Evolutionary conservation across 1,140 invertebrate species (phyloP).

Genomic region (Lanistes nyassanus): DNA sequence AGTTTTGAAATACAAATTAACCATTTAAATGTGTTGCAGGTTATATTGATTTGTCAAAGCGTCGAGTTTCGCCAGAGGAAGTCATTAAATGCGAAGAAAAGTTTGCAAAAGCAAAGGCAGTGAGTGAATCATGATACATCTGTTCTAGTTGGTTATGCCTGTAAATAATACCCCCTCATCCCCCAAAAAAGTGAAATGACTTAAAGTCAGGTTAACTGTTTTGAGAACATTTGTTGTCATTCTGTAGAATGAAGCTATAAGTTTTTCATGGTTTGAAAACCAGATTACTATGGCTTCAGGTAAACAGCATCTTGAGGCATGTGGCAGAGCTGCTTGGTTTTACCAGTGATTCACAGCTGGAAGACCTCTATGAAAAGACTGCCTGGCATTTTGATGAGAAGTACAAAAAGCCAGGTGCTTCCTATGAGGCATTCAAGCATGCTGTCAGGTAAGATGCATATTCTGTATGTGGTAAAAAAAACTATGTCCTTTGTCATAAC

Average conservation of each 20-base stretch:
- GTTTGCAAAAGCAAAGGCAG: slow-evolving; percentile 98
- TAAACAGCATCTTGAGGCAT: slow-evolving; percentile 95
- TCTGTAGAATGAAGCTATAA: no score
- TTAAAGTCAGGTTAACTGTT: no score
- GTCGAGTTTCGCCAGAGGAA: slow-evolving; percentile 97
- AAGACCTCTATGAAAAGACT: slow-evolving; percentile 96
- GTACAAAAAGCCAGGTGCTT: slow-evolving; percentile 93
- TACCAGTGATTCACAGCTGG: slow-evolving; percentile 89
- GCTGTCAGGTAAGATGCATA: slow-evolving; percentile 80
- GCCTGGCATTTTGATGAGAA: slow-evolving; percentile 99
- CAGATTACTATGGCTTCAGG: slow-evolving; percentile 39
- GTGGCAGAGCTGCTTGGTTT: slow-evolving; percentile 95
- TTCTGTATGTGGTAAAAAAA: no score
- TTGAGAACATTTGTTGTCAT: no score
- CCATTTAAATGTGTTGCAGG: slow-evolving; percentile 70
- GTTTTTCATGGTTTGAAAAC: no score
- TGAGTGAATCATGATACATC: slow-evolving; percentile 70
- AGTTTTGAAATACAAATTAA: slow-evolving; percentile 2
- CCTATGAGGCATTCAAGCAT: slow-evolving; percentile 99
- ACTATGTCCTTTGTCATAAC: no score
- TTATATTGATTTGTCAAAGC: slow-evolving; percentile 99
- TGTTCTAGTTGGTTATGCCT: no score
- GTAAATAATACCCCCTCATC: no score
- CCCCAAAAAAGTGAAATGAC: no score
- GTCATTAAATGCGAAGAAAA: slow-evolving; percentile 98